Percentiles rank a stretch among this genome's conserved stretches.
These are phyloP conservation scores for Macrocentrus cingulum DNA, from an alignment of 1,140 invertebrate species.

Conservation along the genomic window DNA sequence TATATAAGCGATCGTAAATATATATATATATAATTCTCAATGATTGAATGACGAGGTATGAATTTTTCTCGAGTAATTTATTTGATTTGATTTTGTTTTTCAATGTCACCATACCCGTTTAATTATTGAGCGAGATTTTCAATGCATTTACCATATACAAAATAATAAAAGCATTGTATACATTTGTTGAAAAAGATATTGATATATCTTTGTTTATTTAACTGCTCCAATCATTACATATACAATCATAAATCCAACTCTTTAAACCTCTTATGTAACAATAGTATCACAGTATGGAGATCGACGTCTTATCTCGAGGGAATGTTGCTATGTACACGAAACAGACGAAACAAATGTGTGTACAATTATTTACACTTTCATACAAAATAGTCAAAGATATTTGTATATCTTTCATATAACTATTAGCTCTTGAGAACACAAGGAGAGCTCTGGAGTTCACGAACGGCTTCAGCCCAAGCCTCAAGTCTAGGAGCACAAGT, in stretches of 20 bases:
- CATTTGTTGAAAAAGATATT: constrained; percentile 41
- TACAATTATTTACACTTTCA: constrained; percentile 43
- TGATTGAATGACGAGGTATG: too few relatives aligned
- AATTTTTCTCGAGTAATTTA: too few relatives aligned
- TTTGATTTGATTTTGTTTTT: too few relatives aligned
- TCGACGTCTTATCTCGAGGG: constrained; percentile 48
- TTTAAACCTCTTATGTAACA: constrained; percentile 54
- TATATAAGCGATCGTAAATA: too few relatives aligned
- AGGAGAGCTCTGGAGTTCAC: constrained; percentile 65
- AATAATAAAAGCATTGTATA: constrained; percentile 30
- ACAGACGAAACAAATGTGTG: constrained; percentile 39
- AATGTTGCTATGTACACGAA: constrained; percentile 44
- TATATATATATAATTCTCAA: too few relatives aligned
- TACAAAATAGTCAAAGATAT: constrained; percentile 18
- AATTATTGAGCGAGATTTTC: constrained; percentile 26
- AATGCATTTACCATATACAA: constrained; percentile 30
- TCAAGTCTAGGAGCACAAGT: constrained; percentile 72
- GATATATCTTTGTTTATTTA: constrained; percentile 10
- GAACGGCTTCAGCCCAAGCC: constrained; percentile 68
- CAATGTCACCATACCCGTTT: too few relatives aligned
- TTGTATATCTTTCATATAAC: neutral
- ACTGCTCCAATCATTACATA: neutral
- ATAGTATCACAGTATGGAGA: constrained; percentile 61
- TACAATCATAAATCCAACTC: constrained; percentile 36
- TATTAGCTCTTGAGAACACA: constrained; percentile 64